Conservation (phyloP, 2,888 invertebrate species). For the Stegophylla sp. region DNA sequence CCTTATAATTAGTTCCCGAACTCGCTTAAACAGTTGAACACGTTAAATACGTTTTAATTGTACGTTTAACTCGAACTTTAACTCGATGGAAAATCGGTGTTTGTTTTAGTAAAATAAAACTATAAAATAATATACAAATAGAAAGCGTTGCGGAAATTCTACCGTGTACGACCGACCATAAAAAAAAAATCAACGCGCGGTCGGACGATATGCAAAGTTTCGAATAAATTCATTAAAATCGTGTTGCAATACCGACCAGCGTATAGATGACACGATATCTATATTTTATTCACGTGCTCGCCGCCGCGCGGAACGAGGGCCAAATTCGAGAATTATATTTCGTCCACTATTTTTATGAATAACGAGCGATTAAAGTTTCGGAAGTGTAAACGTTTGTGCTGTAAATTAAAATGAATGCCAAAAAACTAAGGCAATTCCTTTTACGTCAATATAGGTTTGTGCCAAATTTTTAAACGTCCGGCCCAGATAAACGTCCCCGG, state of each 20-base stretch:
- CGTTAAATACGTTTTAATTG: no score
- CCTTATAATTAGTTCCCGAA: no score
- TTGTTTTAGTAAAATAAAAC: no score
- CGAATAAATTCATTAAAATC: neutral
- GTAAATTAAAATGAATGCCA: slow-evolving; percentile 48
- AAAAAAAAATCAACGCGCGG: neutral
- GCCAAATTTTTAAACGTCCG: slow-evolving; percentile 35
- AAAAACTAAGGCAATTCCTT: slow-evolving; percentile 34
- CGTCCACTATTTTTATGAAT: slow-evolving; percentile 32
- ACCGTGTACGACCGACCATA: no score
- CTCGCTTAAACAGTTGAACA: no score
- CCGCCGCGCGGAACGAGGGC: neutral
- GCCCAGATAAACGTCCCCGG: neutral
- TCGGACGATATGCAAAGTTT: neutral
- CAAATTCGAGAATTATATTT: slow-evolving; percentile 23
- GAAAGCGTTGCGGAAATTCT: no score
- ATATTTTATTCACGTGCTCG: neutral
- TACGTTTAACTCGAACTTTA: no score
- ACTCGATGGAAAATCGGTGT: no score
- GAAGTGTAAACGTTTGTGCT: slow-evolving; percentile 36
- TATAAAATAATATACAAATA: no score
- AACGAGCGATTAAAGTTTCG: slow-evolving; percentile 42
- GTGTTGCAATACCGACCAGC: neutral
- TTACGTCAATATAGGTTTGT: slow-evolving; percentile 31
- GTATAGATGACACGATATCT: neutral